phyloP scores from a whole-genome alignment of 1,140 invertebrate genomes.

The Lepidurus apus region DNA sequence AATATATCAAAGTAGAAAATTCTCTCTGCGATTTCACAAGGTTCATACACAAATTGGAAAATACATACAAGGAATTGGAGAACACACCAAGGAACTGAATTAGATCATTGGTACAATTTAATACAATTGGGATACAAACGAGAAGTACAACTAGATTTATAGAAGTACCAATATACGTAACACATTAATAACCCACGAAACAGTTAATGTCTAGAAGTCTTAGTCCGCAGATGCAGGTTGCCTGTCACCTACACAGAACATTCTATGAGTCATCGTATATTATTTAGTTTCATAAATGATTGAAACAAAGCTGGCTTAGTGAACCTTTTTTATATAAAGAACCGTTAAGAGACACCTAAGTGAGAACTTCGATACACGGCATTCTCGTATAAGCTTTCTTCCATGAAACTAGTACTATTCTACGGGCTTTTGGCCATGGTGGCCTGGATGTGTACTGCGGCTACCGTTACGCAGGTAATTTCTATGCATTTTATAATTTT shows the following conservation, averaged over 20 bases:
- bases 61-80: too few relatives aligned
- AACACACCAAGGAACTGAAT: too few relatives aligned
- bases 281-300: not conserved
- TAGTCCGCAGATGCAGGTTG: too few relatives aligned
- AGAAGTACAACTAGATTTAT: too few relatives aligned
- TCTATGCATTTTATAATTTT: too few relatives aligned
- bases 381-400: not conserved
- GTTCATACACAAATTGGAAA: too few relatives aligned
- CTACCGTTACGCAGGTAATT: not conserved
- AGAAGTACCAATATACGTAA: too few relatives aligned
- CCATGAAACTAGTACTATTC: conserved; percentile 2
- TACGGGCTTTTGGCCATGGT: not conserved
- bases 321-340: conserved; percentile 5
- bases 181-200: too few relatives aligned
- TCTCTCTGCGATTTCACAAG: too few relatives aligned
- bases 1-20: not conserved
- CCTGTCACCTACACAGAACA: not conserved
- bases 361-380: not conserved
- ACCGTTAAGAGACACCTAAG: not conserved
- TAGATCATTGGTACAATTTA: too few relatives aligned
- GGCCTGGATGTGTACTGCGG: not conserved
- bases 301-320: not conserved
- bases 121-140: too few relatives aligned
- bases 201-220: too few relatives aligned
- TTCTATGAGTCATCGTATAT: not conserved